Evolutionary conservation across 2,888 invertebrate species (phyloP).

Genomic region (Xylota sylvarum): DNA sequence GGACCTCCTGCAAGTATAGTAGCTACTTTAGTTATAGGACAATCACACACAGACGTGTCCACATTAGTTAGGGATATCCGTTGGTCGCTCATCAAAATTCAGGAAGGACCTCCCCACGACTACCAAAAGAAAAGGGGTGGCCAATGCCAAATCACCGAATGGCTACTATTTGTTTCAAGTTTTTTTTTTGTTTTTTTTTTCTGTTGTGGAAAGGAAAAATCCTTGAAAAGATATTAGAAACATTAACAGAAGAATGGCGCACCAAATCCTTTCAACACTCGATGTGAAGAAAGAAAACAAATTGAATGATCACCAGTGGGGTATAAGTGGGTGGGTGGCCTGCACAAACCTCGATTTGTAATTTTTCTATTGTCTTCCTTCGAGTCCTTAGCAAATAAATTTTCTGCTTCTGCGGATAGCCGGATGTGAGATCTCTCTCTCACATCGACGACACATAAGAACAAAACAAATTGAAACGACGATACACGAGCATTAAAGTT

Average conservation of each 20-base stretch:
- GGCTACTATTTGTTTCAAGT: conserved; percentile 46
- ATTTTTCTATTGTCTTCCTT: conserved; percentile 57
- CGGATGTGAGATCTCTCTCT: conserved; percentile 36
- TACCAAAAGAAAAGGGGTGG: conserved; percentile 1
- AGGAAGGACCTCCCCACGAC: conserved; percentile 22
- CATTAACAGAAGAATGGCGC: conserved; percentile 1
- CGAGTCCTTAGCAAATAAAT: conserved; percentile 70
- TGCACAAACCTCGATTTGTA: conserved; percentile 19
- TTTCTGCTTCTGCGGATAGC: conserved; percentile 44
- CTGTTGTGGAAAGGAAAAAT: conserved; percentile 12
- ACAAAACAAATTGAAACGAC: conserved; percentile 70
- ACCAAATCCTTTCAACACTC: conserved; percentile 24
- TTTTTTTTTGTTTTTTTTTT: conserved; percentile 18
- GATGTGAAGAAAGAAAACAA: background rate
- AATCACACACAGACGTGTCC: conserved; percentile 32
- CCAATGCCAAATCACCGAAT: conserved; percentile 1
- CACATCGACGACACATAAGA: conserved; percentile 31
- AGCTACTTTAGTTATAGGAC: conserved; percentile 11
- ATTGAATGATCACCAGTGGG: conserved; percentile 13
- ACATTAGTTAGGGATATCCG: conserved; percentile 48
- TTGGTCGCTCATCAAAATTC: conserved; percentile 54
- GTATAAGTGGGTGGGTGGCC: conserved; percentile 22
- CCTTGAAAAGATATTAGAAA: conserved; percentile 8
- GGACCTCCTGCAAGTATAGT: conserved; percentile 5
- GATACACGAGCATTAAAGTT: conserved; percentile 50